Conservation (phyloP, 2,888 invertebrate species). For the Caenorhabditis doughertyi region DNA sequence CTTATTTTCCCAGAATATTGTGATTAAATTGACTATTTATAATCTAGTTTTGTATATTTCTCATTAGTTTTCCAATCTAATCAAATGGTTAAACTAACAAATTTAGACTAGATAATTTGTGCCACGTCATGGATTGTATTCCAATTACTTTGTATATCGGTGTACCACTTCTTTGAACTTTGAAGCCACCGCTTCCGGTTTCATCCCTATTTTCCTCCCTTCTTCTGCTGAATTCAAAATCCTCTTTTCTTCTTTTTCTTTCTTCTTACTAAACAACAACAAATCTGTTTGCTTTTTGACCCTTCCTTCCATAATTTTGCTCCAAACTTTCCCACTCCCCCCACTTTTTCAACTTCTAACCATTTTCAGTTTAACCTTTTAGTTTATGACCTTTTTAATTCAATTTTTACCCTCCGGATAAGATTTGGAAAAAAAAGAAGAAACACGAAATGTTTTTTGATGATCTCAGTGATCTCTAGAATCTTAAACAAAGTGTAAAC, state of each 20-base stretch:
- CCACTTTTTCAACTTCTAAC: too few relatives aligned
- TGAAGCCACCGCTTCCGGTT: conserved; percentile 41
- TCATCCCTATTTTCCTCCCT: conserved; percentile 7
- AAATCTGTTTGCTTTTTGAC: conserved; percentile 24
- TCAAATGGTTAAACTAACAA: too few relatives aligned
- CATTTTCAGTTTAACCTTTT: background rate
- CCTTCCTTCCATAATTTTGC: conserved; percentile 1
- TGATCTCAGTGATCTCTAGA: conserved; percentile 14
- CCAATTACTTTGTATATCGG: conserved; percentile 41
- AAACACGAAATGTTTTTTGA: conserved; percentile 11
- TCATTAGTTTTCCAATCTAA: too few relatives aligned
- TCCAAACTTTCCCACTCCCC: conserved; percentile 18
- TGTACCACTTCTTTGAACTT: conserved; percentile 47
- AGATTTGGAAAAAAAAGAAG: conserved; percentile 4
- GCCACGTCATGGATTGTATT: conserved; percentile 26
- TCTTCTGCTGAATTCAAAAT: conserved; percentile 17
- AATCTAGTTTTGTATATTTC: too few relatives aligned
- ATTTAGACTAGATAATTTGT: too few relatives aligned
- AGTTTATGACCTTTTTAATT: conserved; percentile 10
- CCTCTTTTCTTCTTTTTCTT: background rate
- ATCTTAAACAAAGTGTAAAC: conserved; percentile 12
- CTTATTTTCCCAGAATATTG: too few relatives aligned
- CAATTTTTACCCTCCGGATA: conserved; percentile 16
- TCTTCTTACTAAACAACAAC: conserved; percentile 18
- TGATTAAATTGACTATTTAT: too few relatives aligned